Percentiles rank a stretch among this genome's conserved stretches.
Conservation (phyloP, 2,888 invertebrate genomes). For the Mechanitis mazaeus region DNA sequence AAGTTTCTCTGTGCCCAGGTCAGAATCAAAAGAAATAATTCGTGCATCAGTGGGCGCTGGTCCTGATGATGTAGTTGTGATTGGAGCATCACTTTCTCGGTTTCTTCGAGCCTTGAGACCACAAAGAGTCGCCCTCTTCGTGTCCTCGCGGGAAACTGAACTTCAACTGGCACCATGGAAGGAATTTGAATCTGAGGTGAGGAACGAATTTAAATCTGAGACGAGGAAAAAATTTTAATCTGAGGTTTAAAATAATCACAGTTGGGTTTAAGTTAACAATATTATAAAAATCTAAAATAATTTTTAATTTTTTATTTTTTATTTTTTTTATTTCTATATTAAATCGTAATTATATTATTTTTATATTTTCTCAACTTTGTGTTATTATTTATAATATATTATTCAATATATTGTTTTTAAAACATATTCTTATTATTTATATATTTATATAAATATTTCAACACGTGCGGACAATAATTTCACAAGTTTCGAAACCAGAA, state of each 20-base stretch:
- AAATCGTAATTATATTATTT: background rate
- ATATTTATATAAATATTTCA: too few relatives aligned
- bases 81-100: slow-evolving; percentile 85
- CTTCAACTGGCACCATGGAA: slow-evolving; percentile 87
- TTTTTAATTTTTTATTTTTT: too few relatives aligned
- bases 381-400: too few relatives aligned
- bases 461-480: too few relatives aligned
- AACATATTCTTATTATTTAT: too few relatives aligned
- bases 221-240: slow-evolving; percentile 57
- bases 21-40: slow-evolving; percentile 88
- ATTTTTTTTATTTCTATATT: background rate
- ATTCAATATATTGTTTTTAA: too few relatives aligned
- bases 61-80: slow-evolving; percentile 86
- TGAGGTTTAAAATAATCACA: too few relatives aligned
- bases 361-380: too few relatives aligned
- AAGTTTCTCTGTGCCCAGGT: slow-evolving; percentile 65
- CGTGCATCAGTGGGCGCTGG: slow-evolving; percentile 85
- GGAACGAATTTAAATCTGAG: slow-evolving; percentile 83
- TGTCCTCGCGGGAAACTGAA: slow-evolving; percentile 77
- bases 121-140: slow-evolving; percentile 81
- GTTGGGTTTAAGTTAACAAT: too few relatives aligned
- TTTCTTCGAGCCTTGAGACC: slow-evolving; percentile 84
- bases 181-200: slow-evolving; percentile 85
- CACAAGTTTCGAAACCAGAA: slow-evolving; percentile 7
- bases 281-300: too few relatives aligned